These are phyloP conservation scores for Mastomys coucha DNA, from an alignment of 2,113 vertebrate genomes.

Conservation along the genomic window DNA sequence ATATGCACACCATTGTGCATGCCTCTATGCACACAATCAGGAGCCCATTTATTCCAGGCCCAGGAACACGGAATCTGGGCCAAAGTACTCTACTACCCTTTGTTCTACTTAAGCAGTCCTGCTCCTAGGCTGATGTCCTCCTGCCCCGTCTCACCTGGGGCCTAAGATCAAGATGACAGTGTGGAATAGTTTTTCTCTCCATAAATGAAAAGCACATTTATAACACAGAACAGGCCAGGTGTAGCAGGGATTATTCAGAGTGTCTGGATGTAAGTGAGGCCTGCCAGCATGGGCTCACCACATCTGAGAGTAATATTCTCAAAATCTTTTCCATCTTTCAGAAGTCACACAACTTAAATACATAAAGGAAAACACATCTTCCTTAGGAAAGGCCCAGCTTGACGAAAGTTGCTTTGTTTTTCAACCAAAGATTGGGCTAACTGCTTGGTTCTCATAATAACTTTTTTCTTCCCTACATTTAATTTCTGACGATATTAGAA, in stretches of 20 bases:
- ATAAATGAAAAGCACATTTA: slow-evolving; percentile 35
- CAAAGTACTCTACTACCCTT: slow-evolving; percentile 51
- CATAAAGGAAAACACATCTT: neutral
- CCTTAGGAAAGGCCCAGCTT: slow-evolving; percentile 52
- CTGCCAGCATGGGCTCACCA: slow-evolving; percentile 29
- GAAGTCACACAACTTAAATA: slow-evolving; percentile 42
- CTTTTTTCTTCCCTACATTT: slow-evolving; percentile 30
- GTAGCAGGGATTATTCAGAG: slow-evolving; percentile 53
- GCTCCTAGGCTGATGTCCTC: slow-evolving; percentile 47
- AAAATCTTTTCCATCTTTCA: slow-evolving; percentile 76
- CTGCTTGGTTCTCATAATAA: slow-evolving; percentile 37
- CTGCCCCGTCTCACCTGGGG: slow-evolving; percentile 20
- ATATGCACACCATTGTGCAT: neutral
- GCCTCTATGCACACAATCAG: slow-evolving; percentile 36
- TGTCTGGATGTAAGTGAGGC: neutral
- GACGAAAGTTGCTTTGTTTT: slow-evolving; percentile 52
- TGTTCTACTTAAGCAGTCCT: slow-evolving; percentile 48
- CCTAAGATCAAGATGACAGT: slow-evolving; percentile 27
- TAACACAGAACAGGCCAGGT: slow-evolving; percentile 12
- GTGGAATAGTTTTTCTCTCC: slow-evolving; percentile 17
- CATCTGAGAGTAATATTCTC: slow-evolving; percentile 75
- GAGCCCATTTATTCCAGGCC: slow-evolving; percentile 73
- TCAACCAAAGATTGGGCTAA: slow-evolving; percentile 29
- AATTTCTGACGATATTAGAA: slow-evolving; percentile 48
- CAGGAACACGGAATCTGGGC: slow-evolving; percentile 50